Evolutionary conservation across 2,113 vertebrate species (phyloP).

Genomic region (Myotis brandtii): DNA sequence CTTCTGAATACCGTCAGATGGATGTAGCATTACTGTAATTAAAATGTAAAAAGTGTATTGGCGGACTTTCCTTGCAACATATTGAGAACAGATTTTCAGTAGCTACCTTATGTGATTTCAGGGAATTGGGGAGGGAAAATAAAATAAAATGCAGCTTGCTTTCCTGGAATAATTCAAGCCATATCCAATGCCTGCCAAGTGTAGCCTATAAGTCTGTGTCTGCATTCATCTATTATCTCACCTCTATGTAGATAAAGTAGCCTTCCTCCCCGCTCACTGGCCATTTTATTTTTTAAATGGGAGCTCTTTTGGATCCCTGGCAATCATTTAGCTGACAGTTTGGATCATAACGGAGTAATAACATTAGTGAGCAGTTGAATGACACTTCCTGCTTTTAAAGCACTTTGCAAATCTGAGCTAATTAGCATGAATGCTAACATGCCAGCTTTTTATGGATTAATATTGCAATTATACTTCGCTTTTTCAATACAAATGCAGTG

Average conservation of each 20-base stretch:
- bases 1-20: constrained; percentile 61
- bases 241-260: constrained; percentile 59
- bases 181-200: constrained; percentile 66
- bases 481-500: constrained; percentile 65
- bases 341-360: constrained; percentile 59
- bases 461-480: constrained; percentile 52
- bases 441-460: constrained; percentile 61
- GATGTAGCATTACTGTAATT: constrained; percentile 73
- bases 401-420: constrained; percentile 68
- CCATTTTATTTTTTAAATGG: constrained; percentile 62
- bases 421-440: constrained; percentile 68
- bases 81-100: constrained; percentile 74
- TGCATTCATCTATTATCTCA: constrained; percentile 66
- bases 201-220: constrained; percentile 50
- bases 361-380: constrained; percentile 57
- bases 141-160: constrained; percentile 74
- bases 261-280: constrained; percentile 19
- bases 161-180: constrained; percentile 76
- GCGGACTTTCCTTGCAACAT: constrained; percentile 69
- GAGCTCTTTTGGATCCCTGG: constrained; percentile 48
- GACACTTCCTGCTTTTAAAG: constrained; percentile 70
- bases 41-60: constrained; percentile 68
- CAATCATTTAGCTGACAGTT: constrained; percentile 69
- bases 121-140: constrained; percentile 74
- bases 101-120: constrained; percentile 78